These are phyloP conservation scores for Papilio glaucus DNA, from an alignment of 1,140 invertebrate species.

Conservation along the genomic window DNA sequence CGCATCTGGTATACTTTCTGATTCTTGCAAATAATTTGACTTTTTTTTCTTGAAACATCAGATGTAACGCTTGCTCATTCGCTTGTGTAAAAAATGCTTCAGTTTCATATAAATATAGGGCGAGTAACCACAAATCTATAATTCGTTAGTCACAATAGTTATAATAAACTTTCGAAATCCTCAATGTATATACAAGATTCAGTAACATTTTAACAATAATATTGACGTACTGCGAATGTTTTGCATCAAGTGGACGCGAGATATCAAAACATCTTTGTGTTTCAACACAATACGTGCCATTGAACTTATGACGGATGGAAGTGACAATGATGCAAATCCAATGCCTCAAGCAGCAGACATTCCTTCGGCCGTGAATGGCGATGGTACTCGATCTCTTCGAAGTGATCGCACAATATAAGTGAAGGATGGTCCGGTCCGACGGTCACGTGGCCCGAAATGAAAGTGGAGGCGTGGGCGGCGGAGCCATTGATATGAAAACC, in stretches of 20 bases:
- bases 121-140: neutral
- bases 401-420: conserved; percentile 56
- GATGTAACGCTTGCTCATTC: no score
- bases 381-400: conserved; percentile 52
- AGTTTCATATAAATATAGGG: no score
- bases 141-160: neutral
- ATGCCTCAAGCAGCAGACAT: conserved; percentile 56
- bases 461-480: conserved; percentile 73
- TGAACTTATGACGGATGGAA: conserved; percentile 55
- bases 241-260: conserved; percentile 15
- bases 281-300: conserved; percentile 26
- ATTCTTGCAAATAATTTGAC: no score
- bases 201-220: conserved; percentile 25
- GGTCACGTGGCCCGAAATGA: conserved; percentile 70
- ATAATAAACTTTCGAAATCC: neutral
- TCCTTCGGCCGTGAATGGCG: conserved; percentile 49
- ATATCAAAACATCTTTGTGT: conserved; percentile 24
- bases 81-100: no score
- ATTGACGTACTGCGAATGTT: conserved; percentile 24
- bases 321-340: conserved; percentile 68
- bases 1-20: no score
- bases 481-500: conserved; percentile 49
- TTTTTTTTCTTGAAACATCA: no score
- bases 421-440: conserved; percentile 58
- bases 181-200: neutral